Percentiles rank a stretch among this genome's conserved stretches.
Conservation (phyloP, 2,888 invertebrate species). For the Pilophorus perplexus region DNA sequence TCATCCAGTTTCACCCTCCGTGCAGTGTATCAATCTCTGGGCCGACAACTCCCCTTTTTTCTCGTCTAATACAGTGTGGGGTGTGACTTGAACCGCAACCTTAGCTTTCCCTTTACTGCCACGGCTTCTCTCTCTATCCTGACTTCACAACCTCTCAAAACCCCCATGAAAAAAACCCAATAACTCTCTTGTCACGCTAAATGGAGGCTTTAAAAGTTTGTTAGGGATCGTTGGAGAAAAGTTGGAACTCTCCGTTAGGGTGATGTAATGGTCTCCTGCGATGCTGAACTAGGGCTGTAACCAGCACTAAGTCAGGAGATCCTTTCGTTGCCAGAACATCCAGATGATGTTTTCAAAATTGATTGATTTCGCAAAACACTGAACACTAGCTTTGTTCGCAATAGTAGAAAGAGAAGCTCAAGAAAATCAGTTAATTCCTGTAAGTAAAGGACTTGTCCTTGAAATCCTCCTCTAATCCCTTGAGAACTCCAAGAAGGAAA, state of each 20-base stretch:
- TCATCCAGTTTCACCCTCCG: slow-evolving; percentile 16
- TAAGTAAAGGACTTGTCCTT: no score
- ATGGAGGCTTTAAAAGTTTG: slow-evolving; percentile 12
- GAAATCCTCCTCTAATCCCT: slow-evolving; percentile 13
- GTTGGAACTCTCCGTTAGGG: no score
- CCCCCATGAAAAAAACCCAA: background rate
- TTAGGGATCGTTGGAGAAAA: background rate
- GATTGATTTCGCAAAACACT: no score
- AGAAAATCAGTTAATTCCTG: no score
- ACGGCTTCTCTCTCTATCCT: background rate
- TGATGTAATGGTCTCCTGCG: no score
- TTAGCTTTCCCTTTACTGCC: background rate
- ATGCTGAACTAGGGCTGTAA: no score
- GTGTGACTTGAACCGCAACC: slow-evolving; percentile 20
- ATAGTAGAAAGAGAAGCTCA: no score
- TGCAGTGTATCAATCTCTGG: slow-evolving; percentile 21
- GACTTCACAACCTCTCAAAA: slow-evolving; percentile 6
- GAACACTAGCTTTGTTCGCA: no score
- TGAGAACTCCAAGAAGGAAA: background rate
- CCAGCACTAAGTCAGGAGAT: no score
- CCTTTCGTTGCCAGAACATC: no score
- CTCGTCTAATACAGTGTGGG: slow-evolving; percentile 15
- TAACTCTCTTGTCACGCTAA: slow-evolving; percentile 16
- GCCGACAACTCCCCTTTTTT: background rate
- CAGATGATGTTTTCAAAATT: no score